Conservation (phyloP, 1,140 invertebrate genomes). For the Asbolus verrucosus region DNA sequence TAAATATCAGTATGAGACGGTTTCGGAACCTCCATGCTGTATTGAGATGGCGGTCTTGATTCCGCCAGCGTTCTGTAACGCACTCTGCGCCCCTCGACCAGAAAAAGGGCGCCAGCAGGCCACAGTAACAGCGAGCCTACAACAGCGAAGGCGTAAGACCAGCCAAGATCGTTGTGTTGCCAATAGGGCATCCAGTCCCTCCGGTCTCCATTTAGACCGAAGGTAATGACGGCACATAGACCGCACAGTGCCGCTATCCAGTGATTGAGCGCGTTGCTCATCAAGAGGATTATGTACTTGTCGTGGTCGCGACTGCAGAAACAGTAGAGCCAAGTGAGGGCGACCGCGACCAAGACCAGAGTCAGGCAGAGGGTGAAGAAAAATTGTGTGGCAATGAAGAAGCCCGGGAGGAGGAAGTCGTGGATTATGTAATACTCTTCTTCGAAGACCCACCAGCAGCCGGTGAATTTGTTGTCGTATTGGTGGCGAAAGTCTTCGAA, state of each 20-base stretch:
- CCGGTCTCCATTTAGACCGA: conserved; percentile 90
- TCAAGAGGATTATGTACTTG: conserved; percentile 79
- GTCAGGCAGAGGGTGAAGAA: conserved; percentile 91
- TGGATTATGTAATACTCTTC: conserved; percentile 93
- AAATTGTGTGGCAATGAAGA: conserved; percentile 93
- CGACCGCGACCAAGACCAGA: conserved; percentile 77
- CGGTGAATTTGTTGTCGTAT: conserved; percentile 82
- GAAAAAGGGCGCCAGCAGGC: conserved; percentile 80
- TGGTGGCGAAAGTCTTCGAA: conserved; percentile 85
- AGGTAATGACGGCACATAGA: conserved; percentile 78
- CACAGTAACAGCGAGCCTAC: conserved; percentile 80
- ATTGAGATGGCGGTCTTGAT: conserved; percentile 70
- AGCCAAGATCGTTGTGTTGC: conserved; percentile 95
- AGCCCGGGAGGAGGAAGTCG: conserved; percentile 84
- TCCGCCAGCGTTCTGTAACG: conserved; percentile 77
- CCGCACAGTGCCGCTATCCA: conserved; percentile 81
- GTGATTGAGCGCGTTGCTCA: conserved; percentile 79
- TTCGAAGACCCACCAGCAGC: conserved; percentile 94
- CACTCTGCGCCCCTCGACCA: conserved; percentile 84
- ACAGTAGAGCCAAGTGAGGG: conserved; percentile 79
- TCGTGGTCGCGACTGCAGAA: conserved; percentile 83
- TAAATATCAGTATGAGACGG: conserved; percentile 71
- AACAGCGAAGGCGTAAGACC: conserved; percentile 91
- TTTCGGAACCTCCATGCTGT: conserved; percentile 70
- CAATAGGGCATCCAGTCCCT: conserved; percentile 97